These are phyloP conservation scores for Thamnaconus septentrionalis DNA, from an alignment of 2,113 vertebrate genomes.

Conservation along the genomic window DNA sequence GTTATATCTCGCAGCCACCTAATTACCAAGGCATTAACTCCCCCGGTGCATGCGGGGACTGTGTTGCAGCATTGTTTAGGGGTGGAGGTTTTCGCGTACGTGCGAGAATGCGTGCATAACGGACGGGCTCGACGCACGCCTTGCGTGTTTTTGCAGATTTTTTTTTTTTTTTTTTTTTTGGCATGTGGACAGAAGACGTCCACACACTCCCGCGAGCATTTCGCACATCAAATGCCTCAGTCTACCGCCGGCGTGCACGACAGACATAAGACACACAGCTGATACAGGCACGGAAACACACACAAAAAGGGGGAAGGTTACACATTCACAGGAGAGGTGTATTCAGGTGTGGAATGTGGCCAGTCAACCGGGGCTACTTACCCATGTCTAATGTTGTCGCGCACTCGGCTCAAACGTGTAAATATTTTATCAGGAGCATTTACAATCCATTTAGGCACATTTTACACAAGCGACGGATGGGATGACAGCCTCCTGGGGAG, in stretches of 20 bases:
- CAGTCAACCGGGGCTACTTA: slow-evolving; percentile 71
- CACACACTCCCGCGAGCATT: not conserved
- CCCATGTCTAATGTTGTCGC: slow-evolving; percentile 79
- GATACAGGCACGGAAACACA: slow-evolving; percentile 3
- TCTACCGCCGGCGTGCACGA: not conserved
- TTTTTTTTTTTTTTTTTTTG: not conserved
- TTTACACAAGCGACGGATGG: slow-evolving; percentile 68
- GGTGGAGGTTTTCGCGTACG: slow-evolving; percentile 5
- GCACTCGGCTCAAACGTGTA: slow-evolving; percentile 63
- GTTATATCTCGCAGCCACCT: slow-evolving; percentile 30
- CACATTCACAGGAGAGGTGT: slow-evolving; percentile 46
- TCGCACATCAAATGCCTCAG: too few species aligned
- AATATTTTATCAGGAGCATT: slow-evolving; percentile 74
- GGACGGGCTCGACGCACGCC: slow-evolving; percentile 6
- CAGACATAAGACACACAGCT: slow-evolving; percentile 1
- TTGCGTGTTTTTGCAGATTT: slow-evolving; percentile 21
- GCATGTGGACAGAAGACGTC: slow-evolving; percentile 43
- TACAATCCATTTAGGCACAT: slow-evolving; percentile 79
- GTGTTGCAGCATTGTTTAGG: slow-evolving; percentile 23
- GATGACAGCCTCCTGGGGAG: slow-evolving; percentile 77
- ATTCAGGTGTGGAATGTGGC: slow-evolving; percentile 66
- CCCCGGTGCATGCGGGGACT: not conserved
- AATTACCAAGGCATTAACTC: slow-evolving; percentile 38
- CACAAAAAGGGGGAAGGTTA: slow-evolving; percentile 6
- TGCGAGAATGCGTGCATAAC: slow-evolving; percentile 22